Conservation (phyloP, 2,888 invertebrate genomes). For the Drosophila ezoana region DNA sequence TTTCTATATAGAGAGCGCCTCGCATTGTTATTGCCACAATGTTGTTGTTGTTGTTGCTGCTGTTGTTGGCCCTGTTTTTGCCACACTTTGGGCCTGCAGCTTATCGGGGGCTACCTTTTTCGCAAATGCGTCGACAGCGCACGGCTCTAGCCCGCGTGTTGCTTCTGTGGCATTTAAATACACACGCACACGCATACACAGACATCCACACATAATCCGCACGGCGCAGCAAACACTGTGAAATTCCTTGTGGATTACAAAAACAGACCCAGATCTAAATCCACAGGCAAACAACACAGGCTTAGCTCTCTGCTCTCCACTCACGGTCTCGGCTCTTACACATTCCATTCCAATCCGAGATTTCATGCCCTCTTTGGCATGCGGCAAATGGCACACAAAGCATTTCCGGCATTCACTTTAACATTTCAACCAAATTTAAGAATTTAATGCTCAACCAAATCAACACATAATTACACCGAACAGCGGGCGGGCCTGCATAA, state of each 20-base stretch:
- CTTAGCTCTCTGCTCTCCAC: conserved; percentile 27
- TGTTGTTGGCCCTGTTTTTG: conserved; percentile 16
- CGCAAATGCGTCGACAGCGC: conserved; percentile 71
- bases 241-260: conserved; percentile 78
- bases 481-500: conserved; percentile 10
- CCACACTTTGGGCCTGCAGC: conserved; percentile 46
- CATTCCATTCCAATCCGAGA: conserved; percentile 66
- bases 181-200: conserved; percentile 26
- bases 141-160: conserved; percentile 55
- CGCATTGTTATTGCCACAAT: conserved; percentile 62
- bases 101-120: conserved; percentile 73
- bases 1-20: conserved; percentile 60
- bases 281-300: conserved; percentile 26
- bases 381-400: conserved; percentile 66
- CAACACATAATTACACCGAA: conserved; percentile 74
- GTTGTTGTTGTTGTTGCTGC: conserved; percentile 34
- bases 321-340: conserved; percentile 17
- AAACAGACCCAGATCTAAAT: conserved; percentile 57
- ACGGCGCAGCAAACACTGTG: conserved; percentile 63
- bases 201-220: conserved; percentile 60
- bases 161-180: conserved; percentile 70
- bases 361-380: conserved; percentile 67
- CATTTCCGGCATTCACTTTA: conserved; percentile 57
- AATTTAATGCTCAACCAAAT: conserved; percentile 70
- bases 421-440: conserved; percentile 62